These are phyloP conservation scores for Echiichthys vipera DNA, from an alignment of 2,797 vertebrate species.

Conservation along the genomic window DNA sequence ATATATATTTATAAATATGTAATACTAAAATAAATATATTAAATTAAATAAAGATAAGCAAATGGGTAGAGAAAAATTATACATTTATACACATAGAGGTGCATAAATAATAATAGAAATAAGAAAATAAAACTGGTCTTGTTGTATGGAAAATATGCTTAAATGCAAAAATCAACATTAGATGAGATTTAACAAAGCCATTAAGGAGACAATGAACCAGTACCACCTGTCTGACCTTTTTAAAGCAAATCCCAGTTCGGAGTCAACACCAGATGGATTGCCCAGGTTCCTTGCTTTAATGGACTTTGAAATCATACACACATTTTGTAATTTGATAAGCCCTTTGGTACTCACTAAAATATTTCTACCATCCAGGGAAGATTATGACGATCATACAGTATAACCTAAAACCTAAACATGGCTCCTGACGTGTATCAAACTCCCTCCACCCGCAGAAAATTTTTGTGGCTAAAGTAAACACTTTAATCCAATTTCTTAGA, in stretches of 20 bases:
- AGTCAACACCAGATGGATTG: constrained; percentile 5
- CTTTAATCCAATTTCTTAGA: constrained; percentile 80
- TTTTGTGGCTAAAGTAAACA: constrained; percentile 75
- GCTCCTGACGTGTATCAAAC: constrained; percentile 57
- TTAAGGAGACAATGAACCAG: no score
- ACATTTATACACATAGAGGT: no score
- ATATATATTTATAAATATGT: no score
- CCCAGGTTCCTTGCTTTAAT: constrained; percentile 24
- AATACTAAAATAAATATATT: no score
- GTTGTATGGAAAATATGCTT: no score
- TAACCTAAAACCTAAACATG: constrained; percentile 56
- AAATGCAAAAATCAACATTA: no score
- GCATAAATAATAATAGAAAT: no score
- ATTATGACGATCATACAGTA: constrained; percentile 54
- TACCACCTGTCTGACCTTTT: no score
- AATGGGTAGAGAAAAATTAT: no score
- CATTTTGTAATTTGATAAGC: constrained; percentile 30
- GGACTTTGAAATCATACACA: constrained; percentile 34
- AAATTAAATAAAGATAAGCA: no score
- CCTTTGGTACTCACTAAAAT: constrained; percentile 33
- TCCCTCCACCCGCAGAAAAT: constrained; percentile 37
- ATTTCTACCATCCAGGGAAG: constrained; percentile 35
- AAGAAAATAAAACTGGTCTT: no score
- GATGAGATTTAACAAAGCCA: no score
- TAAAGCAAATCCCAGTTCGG: not conserved